phyloP scores from a whole-genome alignment of 2,113 vertebrate species.

The Stigmatopora argus region DNA sequence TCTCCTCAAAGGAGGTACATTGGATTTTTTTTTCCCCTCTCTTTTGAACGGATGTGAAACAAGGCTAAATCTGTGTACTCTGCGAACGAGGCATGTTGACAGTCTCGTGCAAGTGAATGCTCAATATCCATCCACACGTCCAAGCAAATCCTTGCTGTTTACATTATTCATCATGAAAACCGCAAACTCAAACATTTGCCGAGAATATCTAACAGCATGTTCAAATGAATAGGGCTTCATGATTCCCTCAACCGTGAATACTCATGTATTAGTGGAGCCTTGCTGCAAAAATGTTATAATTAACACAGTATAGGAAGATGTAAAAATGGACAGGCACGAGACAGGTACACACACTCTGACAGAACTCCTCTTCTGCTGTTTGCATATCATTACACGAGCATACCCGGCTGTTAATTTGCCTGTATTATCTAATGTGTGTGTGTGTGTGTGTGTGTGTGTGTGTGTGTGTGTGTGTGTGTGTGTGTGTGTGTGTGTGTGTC shows the following conservation, averaged over 20 bases:
- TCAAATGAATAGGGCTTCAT: background rate
- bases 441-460: background rate
- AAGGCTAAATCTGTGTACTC: conserved; percentile 7
- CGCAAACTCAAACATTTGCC: background rate
- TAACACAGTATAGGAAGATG: conserved; percentile 18
- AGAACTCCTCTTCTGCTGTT: conserved; percentile 26
- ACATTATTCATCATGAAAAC: conserved; percentile 5
- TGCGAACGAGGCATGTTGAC: background rate
- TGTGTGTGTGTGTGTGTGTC: conserved; percentile 2
- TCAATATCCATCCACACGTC: background rate
- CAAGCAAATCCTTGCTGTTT: background rate
- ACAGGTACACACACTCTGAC: background rate
- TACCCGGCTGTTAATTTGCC: conserved; percentile 20
- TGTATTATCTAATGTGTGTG: conserved; percentile 1
- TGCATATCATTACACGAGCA: conserved; percentile 37
- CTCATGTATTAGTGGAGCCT: background rate
- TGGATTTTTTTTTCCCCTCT: conserved; percentile 18
- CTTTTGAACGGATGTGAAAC: conserved; percentile 8
- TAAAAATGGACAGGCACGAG: conserved; percentile 21
- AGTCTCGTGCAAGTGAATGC: background rate
- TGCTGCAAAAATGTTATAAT: conserved; percentile 41
- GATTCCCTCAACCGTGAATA: conserved; percentile 1
- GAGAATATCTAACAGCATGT: background rate
- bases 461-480: conserved; percentile 5
- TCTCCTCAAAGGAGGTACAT: conserved; percentile 3